Conservation (phyloP, 1,140 invertebrate genomes). For the Xylocopa sonorina region DNA sequence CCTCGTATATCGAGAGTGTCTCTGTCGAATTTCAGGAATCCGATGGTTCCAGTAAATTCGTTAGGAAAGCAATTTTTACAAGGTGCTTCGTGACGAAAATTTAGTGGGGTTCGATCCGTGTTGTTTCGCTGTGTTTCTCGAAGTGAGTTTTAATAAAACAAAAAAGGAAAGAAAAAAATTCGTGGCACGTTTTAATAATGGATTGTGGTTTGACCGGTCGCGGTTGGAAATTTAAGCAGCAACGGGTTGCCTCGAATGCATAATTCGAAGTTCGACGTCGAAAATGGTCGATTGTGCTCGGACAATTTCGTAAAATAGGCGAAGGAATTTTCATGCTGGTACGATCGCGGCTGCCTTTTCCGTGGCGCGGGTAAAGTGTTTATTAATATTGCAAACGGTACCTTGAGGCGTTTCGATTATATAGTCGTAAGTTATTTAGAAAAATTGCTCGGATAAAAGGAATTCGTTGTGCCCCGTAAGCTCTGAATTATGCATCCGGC, state of each 20-base stretch:
- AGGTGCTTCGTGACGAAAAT: too few relatives aligned
- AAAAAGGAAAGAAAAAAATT: background rate
- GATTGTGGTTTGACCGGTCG: background rate
- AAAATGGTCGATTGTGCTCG: background rate
- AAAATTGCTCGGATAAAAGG: background rate
- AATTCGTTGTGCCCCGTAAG: background rate
- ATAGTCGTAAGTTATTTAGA: background rate
- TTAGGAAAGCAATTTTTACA: too few relatives aligned
- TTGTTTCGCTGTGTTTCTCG: too few relatives aligned
- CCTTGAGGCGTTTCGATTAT: constrained; percentile 14
- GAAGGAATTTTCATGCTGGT: background rate
- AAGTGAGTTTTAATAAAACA: too few relatives aligned
- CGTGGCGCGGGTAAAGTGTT: background rate
- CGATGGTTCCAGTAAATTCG: background rate
- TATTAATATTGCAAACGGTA: constrained; percentile 4
- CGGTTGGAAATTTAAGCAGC: background rate
- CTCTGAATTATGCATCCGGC: background rate
- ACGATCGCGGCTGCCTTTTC: background rate
- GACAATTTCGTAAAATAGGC: background rate
- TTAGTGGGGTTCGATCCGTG: background rate
- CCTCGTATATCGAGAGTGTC: too few relatives aligned
- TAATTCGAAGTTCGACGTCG: constrained; percentile 4
- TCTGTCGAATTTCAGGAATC: background rate
- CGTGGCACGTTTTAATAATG: constrained; percentile 12
- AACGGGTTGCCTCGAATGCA: background rate